Percentiles rank a stretch among this genome's conserved stretches.
These are phyloP conservation scores for Galerucella nymphaeae DNA, from an alignment of 2,888 invertebrate genomes.

Conservation along the genomic window DNA sequence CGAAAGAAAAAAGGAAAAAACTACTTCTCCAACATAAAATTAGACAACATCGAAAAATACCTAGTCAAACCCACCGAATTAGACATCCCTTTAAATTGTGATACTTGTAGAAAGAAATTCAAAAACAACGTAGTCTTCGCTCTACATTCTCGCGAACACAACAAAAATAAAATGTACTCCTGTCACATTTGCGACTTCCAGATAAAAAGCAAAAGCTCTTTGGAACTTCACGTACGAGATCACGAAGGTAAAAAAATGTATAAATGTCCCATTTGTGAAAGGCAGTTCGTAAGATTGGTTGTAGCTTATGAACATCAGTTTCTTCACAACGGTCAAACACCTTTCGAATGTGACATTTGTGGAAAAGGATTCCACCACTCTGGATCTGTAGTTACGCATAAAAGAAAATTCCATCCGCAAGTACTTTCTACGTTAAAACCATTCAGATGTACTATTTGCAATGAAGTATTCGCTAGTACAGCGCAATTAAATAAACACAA, in stretches of 20 bases:
- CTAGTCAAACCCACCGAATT: conserved; percentile 44
- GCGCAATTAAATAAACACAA: conserved; percentile 57
- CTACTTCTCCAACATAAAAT: conserved; percentile 33
- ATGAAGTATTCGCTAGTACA: conserved; percentile 59
- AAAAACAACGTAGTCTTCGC: conserved; percentile 60
- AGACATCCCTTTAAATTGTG: conserved; percentile 66
- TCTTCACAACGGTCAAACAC: conserved; percentile 66
- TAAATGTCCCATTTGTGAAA: conserved; percentile 52
- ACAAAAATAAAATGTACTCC: conserved; percentile 52
- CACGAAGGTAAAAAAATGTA: conserved; percentile 51
- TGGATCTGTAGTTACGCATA: conserved; percentile 68
- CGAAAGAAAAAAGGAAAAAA: conserved; percentile 30
- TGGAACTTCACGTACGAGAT: conserved; percentile 56
- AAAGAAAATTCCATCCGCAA: conserved; percentile 66
- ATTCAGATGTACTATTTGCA: conserved; percentile 61
- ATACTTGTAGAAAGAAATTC: conserved; percentile 67
- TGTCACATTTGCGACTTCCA: conserved; percentile 59
- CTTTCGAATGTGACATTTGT: conserved; percentile 49
- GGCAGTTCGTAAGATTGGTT: conserved; percentile 60
- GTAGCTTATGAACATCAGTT: conserved; percentile 65
- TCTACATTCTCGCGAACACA: conserved; percentile 56
- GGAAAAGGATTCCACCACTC: conserved; percentile 67
- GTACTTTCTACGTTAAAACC: conserved; percentile 54
- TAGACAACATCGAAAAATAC: conserved; percentile 15
- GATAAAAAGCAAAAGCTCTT: conserved; percentile 48